Evolutionary conservation across 2,797 vertebrate species (phyloP).

Genomic region (Acanthopagrus latus): DNA sequence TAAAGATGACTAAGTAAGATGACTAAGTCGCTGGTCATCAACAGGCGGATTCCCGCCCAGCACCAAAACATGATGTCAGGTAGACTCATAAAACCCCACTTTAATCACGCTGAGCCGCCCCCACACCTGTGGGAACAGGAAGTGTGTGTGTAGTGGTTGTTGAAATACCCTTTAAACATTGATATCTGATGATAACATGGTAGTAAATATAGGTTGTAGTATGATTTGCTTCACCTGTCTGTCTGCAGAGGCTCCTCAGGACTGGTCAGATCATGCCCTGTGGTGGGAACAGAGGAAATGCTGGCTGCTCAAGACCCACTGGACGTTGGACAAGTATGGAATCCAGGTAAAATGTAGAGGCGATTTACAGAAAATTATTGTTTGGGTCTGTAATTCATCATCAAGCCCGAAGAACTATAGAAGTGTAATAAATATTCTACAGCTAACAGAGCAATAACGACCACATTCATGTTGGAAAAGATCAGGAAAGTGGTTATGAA

Average conservation of each 20-base stretch:
- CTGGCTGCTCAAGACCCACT: slow-evolving; percentile 98
- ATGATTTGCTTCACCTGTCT: slow-evolving; percentile 10
- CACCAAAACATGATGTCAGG: slow-evolving; percentile 64
- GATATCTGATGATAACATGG: slow-evolving; percentile 8
- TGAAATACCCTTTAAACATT: slow-evolving; percentile 26
- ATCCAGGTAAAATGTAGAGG: slow-evolving; percentile 79
- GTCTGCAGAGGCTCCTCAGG: slow-evolving; percentile 87
- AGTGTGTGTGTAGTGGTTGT: slow-evolving; percentile 32
- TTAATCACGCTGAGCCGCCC: slow-evolving; percentile 22
- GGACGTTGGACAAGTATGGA: slow-evolving; percentile 97
- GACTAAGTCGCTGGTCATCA: slow-evolving; percentile 70
- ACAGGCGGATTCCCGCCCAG: slow-evolving; percentile 45
- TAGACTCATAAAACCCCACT: slow-evolving; percentile 64
- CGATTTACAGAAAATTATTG: too few relatives aligned
- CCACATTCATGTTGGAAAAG: neutral
- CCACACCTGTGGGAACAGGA: slow-evolving; percentile 20
- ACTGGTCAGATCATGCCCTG: slow-evolving; percentile 98
- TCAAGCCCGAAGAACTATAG: neutral
- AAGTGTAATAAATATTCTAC: neutral
- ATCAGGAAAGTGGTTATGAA: neutral
- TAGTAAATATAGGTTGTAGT: neutral
- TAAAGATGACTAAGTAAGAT: slow-evolving; percentile 71
- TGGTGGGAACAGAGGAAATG: slow-evolving; percentile 97
- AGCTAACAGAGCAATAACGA: neutral
- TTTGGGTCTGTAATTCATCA: neutral